Evolutionary conservation across 1,140 invertebrate genomes (phyloP).

Genomic region (Trialeurodes vaporariorum): DNA sequence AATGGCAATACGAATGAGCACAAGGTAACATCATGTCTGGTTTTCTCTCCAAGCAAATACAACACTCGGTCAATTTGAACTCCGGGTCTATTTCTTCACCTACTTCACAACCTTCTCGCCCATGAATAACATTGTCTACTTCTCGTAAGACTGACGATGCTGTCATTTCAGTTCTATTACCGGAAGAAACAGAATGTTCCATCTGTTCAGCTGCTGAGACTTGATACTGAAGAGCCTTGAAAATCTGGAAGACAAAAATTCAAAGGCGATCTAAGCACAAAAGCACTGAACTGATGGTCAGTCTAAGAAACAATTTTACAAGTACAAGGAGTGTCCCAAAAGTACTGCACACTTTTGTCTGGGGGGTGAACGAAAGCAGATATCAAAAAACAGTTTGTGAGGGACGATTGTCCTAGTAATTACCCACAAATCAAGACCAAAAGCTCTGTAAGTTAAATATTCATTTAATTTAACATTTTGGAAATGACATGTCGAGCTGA

Average conservation of each 20-base stretch:
- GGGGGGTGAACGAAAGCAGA: no score
- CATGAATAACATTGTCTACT: conserved; percentile 3
- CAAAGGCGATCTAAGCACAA: no score
- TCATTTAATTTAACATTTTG: no score
- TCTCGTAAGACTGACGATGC: conserved; percentile 25
- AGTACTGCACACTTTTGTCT: no score
- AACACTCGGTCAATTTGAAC: conserved; percentile 43
- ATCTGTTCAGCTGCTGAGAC: conserved; percentile 30
- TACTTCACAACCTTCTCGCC: conserved; percentile 10
- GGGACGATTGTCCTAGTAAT: no score
- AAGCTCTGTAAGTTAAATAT: no score
- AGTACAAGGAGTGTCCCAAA: no score
- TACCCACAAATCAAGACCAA: no score
- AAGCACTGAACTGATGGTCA: no score
- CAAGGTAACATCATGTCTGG: conserved; percentile 53
- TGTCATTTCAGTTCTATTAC: conserved; percentile 22
- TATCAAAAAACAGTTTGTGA: no score
- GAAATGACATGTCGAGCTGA: no score
- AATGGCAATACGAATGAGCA: conserved; percentile 51
- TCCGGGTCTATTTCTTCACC: conserved; percentile 15
- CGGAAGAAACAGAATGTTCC: neutral
- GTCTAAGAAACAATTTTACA: no score
- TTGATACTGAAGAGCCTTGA: conserved; percentile 38
- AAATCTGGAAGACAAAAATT: conserved; percentile 30
- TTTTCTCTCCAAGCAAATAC: conserved; percentile 55